Evolutionary conservation across 2,888 invertebrate species (phyloP), one percentile per base, ranked within the genome.

Genomic region (Chydorus sphaericus): DNA sequence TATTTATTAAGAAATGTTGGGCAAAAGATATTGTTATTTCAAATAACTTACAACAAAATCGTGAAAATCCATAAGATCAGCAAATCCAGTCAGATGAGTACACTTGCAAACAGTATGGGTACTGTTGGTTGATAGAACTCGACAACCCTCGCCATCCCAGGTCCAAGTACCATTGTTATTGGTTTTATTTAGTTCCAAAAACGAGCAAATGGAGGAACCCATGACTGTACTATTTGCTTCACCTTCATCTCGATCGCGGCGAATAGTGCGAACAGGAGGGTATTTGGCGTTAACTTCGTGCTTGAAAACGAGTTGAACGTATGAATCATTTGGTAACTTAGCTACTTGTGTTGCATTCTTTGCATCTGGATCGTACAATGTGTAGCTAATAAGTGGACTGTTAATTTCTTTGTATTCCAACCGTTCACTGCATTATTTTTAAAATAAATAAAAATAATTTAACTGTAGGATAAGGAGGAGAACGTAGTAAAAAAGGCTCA

Each of bases 81-180:
- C 69, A 64, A 71, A 69, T 54, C 66, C 67, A 4, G 70, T 70
- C 53, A 71, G 59, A 60, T 71, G 71, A 39, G 63, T 61, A 59
- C 70, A 71, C 51, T 64, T 63, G 60, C 71, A 71, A 23, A 64
- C 60, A 1, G 71, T 70, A 31, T 66, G 65, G 7, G 66, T 66
- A 2, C 60, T 58, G 59, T 68, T 70, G 31, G 67, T 65, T 4
- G 60, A 57, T 16, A 65, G 58, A 4, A 67, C 59, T 48, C 58
- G 33, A 48, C 66, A 66, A 6, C 66, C 66, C 8, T 59, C 50
- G 2, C 59, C 57, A 14, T 63, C 61, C 66, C 66, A 66, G 23
- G 51, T 50, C 50, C 50, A 52, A n/a, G 7, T n/a, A n/a, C n/a
- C n/a, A n/a, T n/a, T n/a, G 14, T 29, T 30, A 16, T 26, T 30